phyloP scores from a whole-genome alignment of 1,140 invertebrate species.

The Magallana gigas region DNA sequence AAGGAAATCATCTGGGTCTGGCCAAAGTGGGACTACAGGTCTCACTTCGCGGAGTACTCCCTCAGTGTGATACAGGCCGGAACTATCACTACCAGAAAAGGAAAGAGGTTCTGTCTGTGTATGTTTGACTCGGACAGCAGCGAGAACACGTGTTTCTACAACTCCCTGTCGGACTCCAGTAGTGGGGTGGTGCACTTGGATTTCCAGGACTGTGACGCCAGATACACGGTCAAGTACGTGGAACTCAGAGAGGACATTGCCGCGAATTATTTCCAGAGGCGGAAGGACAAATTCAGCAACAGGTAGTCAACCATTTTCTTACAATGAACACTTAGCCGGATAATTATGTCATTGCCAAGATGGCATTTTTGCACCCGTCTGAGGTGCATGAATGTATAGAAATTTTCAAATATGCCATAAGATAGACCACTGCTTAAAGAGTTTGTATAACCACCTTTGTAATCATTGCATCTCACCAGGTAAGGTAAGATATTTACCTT shows the following conservation, averaged over 20 bases:
- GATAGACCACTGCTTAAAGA: no score
- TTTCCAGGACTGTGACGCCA: background rate
- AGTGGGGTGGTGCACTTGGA: background rate
- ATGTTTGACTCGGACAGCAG: constrained; percentile 7
- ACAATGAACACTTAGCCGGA: no score
- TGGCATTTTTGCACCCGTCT: no score
- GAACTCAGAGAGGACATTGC: background rate
- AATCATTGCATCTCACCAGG: no score
- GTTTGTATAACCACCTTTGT: no score
- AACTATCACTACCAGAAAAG: background rate
- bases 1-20: constrained; percentile 12
- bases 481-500: no score
- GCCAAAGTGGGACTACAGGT: background rate
- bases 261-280: background rate
- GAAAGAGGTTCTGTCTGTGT: background rate
- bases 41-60: background rate
- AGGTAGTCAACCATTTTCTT: background rate
- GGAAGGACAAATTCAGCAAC: background rate
- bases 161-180: background rate
- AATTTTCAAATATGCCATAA: no score
- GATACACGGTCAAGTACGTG: background rate
- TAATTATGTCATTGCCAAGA: no score
- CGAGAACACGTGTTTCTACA: constrained; percentile 15
- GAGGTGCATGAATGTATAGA: no score
- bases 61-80: background rate